These are phyloP conservation scores for Agrochola macilenta DNA, from an alignment of 2,888 invertebrate species.

Conservation along the genomic window DNA sequence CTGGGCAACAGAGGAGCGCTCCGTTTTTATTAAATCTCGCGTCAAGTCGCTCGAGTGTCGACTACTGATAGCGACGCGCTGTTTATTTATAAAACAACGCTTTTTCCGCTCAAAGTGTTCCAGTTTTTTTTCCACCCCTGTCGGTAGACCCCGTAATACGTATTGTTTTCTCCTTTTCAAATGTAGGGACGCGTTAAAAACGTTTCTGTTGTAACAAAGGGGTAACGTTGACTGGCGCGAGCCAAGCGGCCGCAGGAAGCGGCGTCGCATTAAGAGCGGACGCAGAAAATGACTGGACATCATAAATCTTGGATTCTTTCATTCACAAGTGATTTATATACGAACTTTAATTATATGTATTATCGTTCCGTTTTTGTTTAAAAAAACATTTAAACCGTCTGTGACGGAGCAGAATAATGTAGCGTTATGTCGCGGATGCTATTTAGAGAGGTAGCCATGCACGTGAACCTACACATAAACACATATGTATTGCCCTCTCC, in stretches of 20 bases:
- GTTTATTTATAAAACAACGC: slow-evolving; percentile 89
- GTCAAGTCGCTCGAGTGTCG: slow-evolving; percentile 88
- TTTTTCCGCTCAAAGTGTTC: slow-evolving; percentile 84
- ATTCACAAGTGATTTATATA: slow-evolving; percentile 72
- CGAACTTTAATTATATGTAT: slow-evolving; percentile 67
- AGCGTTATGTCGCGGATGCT: slow-evolving; percentile 27
- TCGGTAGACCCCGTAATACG: slow-evolving; percentile 72
- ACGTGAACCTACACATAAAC: slow-evolving; percentile 18
- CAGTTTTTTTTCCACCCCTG: slow-evolving; percentile 75
- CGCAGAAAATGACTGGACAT: slow-evolving; percentile 71
- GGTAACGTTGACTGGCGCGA: slow-evolving; percentile 69
- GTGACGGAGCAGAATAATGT: slow-evolving; percentile 48
- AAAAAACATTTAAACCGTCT: slow-evolving; percentile 62
- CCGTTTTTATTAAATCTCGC: slow-evolving; percentile 86
- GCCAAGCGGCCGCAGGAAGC: slow-evolving; percentile 68
- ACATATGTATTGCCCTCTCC: slow-evolving; percentile 16
- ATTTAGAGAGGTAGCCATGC: slow-evolving; percentile 27
- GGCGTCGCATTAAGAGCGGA: slow-evolving; percentile 72
- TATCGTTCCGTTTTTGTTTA: slow-evolving; percentile 63
- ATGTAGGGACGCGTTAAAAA: slow-evolving; percentile 80
- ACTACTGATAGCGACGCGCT: slow-evolving; percentile 85
- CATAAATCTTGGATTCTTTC: slow-evolving; percentile 73
- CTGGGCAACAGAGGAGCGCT: slow-evolving; percentile 77
- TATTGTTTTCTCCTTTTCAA: slow-evolving; percentile 79
- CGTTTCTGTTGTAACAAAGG: slow-evolving; percentile 75